Percentiles rank a stretch among this genome's conserved stretches.
These are phyloP conservation scores for Monochamus alternatus DNA, from an alignment of 2,888 invertebrate genomes.

Conservation along the genomic window DNA sequence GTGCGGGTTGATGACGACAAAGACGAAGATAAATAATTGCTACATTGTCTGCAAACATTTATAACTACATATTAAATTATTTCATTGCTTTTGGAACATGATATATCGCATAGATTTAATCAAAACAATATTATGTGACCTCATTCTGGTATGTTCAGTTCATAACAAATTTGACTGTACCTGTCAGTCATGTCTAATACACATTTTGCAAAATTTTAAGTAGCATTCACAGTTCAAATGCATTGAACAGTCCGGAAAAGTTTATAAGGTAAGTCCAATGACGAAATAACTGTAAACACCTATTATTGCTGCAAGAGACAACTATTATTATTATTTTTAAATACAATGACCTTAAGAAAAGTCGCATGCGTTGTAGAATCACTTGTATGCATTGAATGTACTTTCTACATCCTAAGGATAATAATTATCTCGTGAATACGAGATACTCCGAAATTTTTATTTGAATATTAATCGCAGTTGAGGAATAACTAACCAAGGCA, in stretches of 20 bases:
- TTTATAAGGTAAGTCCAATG: constrained; percentile 48
- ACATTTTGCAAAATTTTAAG: constrained; percentile 7
- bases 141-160: no score
- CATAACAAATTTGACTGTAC: background rate
- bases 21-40: background rate
- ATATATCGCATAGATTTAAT: no score
- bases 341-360: constrained; percentile 54
- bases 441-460: no score
- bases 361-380: constrained; percentile 39
- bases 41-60: no score
- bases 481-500: no score
- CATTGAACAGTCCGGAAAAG: constrained; percentile 39
- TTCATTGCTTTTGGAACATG: no score
- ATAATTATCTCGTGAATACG: background rate
- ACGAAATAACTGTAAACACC: constrained; percentile 54
- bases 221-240: constrained; percentile 24
- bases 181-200: background rate
- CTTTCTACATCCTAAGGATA: constrained; percentile 41
- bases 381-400: constrained; percentile 39
- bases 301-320: constrained; percentile 41
- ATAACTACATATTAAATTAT: no score
- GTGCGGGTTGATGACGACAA: no score
- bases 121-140: no score
- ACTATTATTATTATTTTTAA: constrained; percentile 50
- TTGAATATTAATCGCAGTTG: no score